Percentiles rank a stretch among this genome's conserved stretches.
These are phyloP conservation scores for Numida meleagris DNA, from an alignment of 2,113 vertebrate genomes.

Conservation along the genomic window DNA sequence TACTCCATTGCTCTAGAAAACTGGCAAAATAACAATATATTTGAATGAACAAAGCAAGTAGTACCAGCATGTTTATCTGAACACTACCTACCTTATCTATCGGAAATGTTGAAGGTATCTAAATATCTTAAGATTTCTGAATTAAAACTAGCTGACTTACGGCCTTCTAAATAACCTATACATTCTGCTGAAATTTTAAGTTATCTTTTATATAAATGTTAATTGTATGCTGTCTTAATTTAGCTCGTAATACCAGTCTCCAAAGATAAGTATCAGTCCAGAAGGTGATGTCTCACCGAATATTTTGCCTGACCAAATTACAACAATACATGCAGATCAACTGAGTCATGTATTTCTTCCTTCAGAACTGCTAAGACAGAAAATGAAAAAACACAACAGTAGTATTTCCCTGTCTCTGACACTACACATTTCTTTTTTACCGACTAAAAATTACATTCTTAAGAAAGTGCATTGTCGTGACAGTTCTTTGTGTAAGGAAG, in stretches of 20 bases:
- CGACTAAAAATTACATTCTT: not conserved
- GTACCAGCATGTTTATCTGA: not conserved
- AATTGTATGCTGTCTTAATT: not conserved
- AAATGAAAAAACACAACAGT: not conserved
- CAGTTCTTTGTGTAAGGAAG: not conserved
- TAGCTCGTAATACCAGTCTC: not conserved
- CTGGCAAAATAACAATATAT: not conserved
- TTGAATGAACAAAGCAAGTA: not conserved
- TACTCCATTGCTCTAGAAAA: not conserved
- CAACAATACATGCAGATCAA: not conserved
- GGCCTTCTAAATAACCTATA: not conserved
- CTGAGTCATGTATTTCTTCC: not conserved
- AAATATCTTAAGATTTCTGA: constrained; percentile 20
- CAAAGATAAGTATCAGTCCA: not conserved
- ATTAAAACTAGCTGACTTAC: not conserved
- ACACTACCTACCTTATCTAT: not conserved
- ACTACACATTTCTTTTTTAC: not conserved
- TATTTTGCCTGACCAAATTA: not conserved
- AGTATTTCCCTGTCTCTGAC: not conserved
- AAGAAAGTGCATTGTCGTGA: not conserved
- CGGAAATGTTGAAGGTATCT: too few relatives aligned
- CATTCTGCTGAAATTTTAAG: constrained; percentile 2
- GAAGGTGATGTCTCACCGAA: not conserved
- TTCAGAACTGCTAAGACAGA: not conserved
- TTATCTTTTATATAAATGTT: constrained; percentile 11